Conservation (phyloP, 2,797 vertebrate genomes). For the Sus cebifrons region DNA sequence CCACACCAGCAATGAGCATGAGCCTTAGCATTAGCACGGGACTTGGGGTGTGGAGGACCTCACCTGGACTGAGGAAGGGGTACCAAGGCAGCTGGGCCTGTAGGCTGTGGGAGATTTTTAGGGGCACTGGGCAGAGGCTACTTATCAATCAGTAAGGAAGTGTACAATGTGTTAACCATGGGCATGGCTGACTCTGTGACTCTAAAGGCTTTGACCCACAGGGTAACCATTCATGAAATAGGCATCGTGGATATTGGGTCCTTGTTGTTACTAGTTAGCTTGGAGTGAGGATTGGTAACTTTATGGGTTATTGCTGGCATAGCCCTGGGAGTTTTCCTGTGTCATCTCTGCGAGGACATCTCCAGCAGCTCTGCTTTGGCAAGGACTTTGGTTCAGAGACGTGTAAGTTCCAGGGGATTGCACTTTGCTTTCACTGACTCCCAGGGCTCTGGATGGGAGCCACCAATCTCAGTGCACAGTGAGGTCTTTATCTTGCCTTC, state of each 20-base stretch:
- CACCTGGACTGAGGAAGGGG: not conserved
- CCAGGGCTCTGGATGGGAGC: slow-evolving; percentile 39
- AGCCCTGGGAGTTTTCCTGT: not conserved
- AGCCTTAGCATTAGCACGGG: not conserved
- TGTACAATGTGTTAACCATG: not conserved
- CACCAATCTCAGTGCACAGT: not conserved
- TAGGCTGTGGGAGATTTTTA: not conserved
- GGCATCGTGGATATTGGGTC: not conserved
- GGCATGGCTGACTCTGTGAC: not conserved
- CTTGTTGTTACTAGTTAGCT: not conserved
- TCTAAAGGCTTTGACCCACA: not conserved
- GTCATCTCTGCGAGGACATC: not conserved
- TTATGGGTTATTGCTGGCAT: not conserved
- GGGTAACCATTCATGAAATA: not conserved
- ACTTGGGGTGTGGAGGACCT: not conserved
- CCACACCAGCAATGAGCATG: not conserved
- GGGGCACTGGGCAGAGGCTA: not conserved
- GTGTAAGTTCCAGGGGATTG: slow-evolving; percentile 7
- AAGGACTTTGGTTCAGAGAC: not conserved
- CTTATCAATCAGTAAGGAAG: not conserved
- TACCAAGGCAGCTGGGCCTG: not conserved
- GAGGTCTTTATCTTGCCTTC: slow-evolving; percentile 9
- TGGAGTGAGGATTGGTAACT: not conserved
- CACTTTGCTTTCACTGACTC: slow-evolving; percentile 52
- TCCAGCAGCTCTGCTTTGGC: not conserved